Base-by-base conservation (phyloP, 2,113 vertebrate genomes). In the Athene cunicularia region DNA sequence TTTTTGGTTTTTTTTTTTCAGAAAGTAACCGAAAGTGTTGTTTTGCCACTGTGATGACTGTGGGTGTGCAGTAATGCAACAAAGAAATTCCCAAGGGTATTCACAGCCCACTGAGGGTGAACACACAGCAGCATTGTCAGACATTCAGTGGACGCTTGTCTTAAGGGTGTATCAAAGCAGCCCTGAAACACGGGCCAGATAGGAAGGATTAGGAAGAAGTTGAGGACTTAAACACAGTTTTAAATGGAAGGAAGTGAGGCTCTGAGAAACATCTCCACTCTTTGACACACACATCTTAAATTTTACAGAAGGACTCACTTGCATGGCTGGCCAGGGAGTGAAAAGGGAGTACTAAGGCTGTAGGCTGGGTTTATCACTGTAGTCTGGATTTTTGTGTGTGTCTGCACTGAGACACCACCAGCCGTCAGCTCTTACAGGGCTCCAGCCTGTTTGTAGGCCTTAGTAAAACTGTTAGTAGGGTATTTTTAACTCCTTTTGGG, bases 121-220 rank as follows among this genome's bases (percentile, higher is more conserved):
- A 30, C 79, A 93, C 79, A 95, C 81, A 92, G 91, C 43, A 22
- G 60, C 94, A 79, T 56, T 98, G 97, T 97, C 33, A 9, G 6
- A 1, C 10, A 3, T 5, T 55, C 10, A 24, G 62, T 3, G 80
- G 9, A 19, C 3, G 18, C 45, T 60, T 90, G 86, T 63, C 67
- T 53, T 7, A 2, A 50, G 52, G 2, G 18, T 1, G 2, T 15
- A 6, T 24, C 35, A 11, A 9, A 60, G 45, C 39, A 32, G 52
- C 43, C 79, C 75, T 6, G 14, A 43, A 56, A 33, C 4, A 1
- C 32, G 6, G 73, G n/a, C 13, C 16, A 33, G 63, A 21, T 3
- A 17, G 72, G 21, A 8, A 27, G 37, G 56, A 22, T 12, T 6
- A 28, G 37, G 47, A 37, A 32, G 64, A 52, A 26, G 35, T 2